Conservation (phyloP, 2,113 vertebrate genomes). For the Melanotaenia duboulayi region DNA sequence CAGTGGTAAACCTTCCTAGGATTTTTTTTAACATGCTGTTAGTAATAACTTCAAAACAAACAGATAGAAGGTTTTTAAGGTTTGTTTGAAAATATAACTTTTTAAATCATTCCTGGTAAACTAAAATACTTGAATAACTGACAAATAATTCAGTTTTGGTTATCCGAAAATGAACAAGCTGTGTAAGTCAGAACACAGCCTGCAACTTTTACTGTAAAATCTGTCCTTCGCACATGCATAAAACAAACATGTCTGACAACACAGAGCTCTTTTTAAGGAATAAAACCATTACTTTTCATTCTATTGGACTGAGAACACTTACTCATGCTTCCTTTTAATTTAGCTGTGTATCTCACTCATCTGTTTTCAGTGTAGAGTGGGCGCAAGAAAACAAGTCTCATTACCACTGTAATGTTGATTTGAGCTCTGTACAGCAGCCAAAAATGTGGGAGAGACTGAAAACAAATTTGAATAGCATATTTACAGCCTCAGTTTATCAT, state of each 20-base stretch:
- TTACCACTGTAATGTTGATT: slow-evolving; percentile 26
- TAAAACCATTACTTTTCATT: background rate
- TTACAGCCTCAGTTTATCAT: slow-evolving; percentile 19
- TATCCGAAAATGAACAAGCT: no score
- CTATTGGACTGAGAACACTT: background rate
- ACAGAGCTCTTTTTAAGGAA: background rate
- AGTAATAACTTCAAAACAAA: no score
- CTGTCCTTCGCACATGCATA: no score
- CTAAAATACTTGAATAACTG: no score
- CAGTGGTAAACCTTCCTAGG: no score
- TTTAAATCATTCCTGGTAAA: no score
- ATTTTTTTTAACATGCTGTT: no score
- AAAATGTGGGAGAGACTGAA: slow-evolving; percentile 19
- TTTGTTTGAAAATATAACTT: no score
- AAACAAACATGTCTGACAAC: no score
- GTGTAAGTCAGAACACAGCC: no score
- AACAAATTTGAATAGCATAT: slow-evolving; percentile 25
- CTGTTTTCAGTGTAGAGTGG: slow-evolving; percentile 3
- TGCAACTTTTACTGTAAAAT: slow-evolving; percentile 2
- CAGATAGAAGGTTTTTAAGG: no score
- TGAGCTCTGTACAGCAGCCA: slow-evolving; percentile 5
- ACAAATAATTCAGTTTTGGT: no score
- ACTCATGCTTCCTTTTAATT: slow-evolving; percentile 8
- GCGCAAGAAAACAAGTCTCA: slow-evolving; percentile 34
- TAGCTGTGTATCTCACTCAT: slow-evolving; percentile 10